Evolutionary conservation across 2,797 vertebrate species (phyloP).

Genomic region (Pangasius macronema): DNA sequence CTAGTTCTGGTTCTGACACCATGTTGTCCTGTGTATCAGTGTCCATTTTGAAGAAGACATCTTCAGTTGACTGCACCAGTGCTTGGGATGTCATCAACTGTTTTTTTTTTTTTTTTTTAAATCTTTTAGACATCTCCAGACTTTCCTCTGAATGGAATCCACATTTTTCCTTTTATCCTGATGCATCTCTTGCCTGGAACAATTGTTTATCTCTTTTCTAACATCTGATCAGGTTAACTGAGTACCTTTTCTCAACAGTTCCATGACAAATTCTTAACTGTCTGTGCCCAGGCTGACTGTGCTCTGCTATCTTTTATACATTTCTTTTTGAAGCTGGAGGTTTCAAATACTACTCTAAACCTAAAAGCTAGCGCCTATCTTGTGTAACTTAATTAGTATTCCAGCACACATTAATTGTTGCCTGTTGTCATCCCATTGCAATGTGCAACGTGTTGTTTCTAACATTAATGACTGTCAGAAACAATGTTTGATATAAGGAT

Average conservation of each 20-base stretch:
- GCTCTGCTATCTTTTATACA: not conserved
- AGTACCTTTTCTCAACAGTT: not conserved
- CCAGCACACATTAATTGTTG: not conserved
- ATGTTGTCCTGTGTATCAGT: too few relatives aligned
- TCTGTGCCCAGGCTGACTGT: not conserved
- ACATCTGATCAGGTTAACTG: not conserved
- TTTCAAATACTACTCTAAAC: not conserved
- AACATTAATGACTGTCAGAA: not conserved
- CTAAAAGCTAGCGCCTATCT: not conserved
- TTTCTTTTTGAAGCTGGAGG: not conserved
- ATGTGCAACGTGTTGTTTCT: not conserved
- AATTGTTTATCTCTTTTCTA: not conserved
- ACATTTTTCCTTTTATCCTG: not conserved
- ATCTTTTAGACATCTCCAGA: not conserved
- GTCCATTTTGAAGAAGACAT: too few relatives aligned
- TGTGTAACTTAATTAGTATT: not conserved
- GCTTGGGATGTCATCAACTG: not conserved
- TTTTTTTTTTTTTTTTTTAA: not conserved
- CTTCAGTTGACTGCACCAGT: too few relatives aligned
- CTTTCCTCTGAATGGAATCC: not conserved
- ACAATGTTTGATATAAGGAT: not conserved
- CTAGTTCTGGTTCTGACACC: too few relatives aligned
- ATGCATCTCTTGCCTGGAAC: not conserved
- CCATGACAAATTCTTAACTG: not conserved
- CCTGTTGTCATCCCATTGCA: not conserved